phyloP scores from a whole-genome alignment of 2,113 vertebrate species.

The Paradoxurus hermaphroditus region DNA sequence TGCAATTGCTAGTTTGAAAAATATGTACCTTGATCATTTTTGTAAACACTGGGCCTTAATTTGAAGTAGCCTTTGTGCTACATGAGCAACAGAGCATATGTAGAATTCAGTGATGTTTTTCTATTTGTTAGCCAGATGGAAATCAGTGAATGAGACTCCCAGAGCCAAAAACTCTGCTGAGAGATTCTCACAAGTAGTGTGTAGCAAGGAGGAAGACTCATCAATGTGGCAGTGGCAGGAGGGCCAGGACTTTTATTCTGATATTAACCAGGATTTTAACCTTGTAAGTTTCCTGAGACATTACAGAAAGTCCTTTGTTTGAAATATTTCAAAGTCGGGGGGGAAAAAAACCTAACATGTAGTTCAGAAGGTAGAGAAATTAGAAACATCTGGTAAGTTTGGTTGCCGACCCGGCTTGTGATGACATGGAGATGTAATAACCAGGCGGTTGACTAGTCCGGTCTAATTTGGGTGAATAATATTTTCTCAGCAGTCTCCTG shows the following conservation, averaged over 20 bases:
- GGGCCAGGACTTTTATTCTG: conserved; percentile 49
- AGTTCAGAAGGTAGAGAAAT: conserved; percentile 78
- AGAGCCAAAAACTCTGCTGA: not conserved
- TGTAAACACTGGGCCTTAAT: not conserved
- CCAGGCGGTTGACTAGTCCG: conserved; percentile 72
- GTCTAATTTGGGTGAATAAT: conserved; percentile 79
- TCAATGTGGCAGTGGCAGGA: not conserved
- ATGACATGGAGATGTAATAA: conserved; percentile 77
- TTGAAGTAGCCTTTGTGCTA: conserved; percentile 14
- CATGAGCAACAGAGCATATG: not conserved
- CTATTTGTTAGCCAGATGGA: not conserved
- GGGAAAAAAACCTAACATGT: conserved; percentile 50
- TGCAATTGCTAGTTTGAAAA: not conserved
- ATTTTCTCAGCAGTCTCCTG: conserved; percentile 83
- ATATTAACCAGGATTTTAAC: conserved; percentile 41
- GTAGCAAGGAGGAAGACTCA: not conserved
- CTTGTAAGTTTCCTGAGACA: conserved; percentile 66
- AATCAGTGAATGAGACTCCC: not conserved
- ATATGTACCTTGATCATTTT: not conserved
- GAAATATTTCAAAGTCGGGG: conserved; percentile 69
- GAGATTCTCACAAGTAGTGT: not conserved
- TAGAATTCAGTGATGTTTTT: conserved; percentile 39
- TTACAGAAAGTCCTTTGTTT: conserved; percentile 77
- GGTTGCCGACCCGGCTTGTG: conserved; percentile 55
- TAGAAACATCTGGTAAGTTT: conserved; percentile 82